Base-by-base conservation (phyloP, 2,113 vertebrate species). In the Corythaixoides concolor region DNA sequence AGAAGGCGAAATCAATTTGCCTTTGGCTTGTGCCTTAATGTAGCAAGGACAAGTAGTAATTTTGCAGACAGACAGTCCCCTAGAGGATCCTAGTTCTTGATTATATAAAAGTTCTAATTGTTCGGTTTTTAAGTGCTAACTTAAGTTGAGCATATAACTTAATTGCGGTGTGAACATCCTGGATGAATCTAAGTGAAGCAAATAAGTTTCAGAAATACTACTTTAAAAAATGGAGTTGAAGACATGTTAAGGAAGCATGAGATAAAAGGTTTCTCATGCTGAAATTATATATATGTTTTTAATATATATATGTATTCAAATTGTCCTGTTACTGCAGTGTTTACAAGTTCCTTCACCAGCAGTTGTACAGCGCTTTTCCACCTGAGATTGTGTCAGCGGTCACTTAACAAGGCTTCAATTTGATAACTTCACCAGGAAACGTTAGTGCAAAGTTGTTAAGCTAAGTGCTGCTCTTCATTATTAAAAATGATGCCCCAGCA, bases 31-130 rank as follows among this genome's bases (percentile, higher is more conserved):
- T 76, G 87, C 88, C 95, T 94, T 97, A 94, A 95, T 94, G 89
- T 95, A 92, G 50, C 83, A 49, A 74, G 95, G 81, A 93, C 82
- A 67, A 64, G 70, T 77, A 95, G 60, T 97, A 88, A 94, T 97
- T 97, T 94, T 96, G 58, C 86, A 95, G 94, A 95, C 88, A 97
- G 90, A 82, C 73, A 72, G 35, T 94, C 56, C 95, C 93, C 87
- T 86, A 68, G 78, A 96, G 93, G 81, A 90, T 89, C 93, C 94
- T 94, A 35, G 81, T 90, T 97, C 88, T 97, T 97, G 94, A 97
- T 97, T 98, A 73, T 95, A 79, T 92, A 63, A 74, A 83, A 50
- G 26, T 96, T 97, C 86, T 97, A 96, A 97, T 97, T 95, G 92
- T 95, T 97, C 86, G 26, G 41, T 74, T 97, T 94, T 94, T 90